Evolutionary conservation across 2,888 invertebrate genomes (phyloP).

Genomic region (Agrenia bidenticulata): DNA sequence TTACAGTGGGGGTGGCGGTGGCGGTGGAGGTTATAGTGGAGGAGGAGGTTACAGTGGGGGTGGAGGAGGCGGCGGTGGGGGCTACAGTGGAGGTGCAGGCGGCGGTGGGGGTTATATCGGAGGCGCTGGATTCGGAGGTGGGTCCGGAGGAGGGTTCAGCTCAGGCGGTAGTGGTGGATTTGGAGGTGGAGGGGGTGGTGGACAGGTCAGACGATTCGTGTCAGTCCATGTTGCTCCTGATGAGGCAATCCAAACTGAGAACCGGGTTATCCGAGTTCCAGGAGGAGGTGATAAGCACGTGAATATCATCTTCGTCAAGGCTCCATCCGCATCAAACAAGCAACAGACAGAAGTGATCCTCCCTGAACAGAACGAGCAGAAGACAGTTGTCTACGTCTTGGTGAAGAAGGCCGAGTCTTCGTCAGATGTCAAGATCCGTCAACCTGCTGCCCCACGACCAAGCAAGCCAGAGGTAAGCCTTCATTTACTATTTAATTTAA

Average conservation of each 20-base stretch:
- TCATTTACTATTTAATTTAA: neutral
- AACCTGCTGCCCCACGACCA: constrained; percentile 26
- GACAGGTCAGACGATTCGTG: constrained; percentile 35
- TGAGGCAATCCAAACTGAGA: constrained; percentile 14
- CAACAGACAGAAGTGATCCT: constrained; percentile 38
- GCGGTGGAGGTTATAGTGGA: constrained; percentile 10
- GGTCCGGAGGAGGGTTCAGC: constrained; percentile 15
- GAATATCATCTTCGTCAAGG: constrained; percentile 40
- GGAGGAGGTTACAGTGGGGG: constrained; percentile 6
- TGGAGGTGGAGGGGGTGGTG: constrained; percentile 18
- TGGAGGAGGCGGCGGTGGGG: constrained; percentile 10
- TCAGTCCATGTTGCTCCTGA: constrained; percentile 37
- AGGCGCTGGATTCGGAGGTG: neutral
- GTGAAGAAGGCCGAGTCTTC: constrained; percentile 24
- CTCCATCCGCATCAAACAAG: constrained; percentile 20
- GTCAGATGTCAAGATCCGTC: constrained; percentile 27
- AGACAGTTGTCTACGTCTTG: constrained; percentile 33
- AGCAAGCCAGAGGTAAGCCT: constrained; percentile 31
- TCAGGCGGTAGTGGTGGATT: constrained; percentile 4
- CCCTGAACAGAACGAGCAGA: constrained; percentile 29
- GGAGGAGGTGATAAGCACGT: constrained; percentile 32
- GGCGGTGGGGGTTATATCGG: constrained; percentile 6
- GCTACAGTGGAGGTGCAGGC: neutral
- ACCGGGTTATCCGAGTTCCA: constrained; percentile 27
- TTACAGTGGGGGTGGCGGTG: constrained; percentile 1